Evolutionary conservation across 2,888 invertebrate genomes (phyloP).

Genomic region (Ashinkailepas kermadecensis): DNA sequence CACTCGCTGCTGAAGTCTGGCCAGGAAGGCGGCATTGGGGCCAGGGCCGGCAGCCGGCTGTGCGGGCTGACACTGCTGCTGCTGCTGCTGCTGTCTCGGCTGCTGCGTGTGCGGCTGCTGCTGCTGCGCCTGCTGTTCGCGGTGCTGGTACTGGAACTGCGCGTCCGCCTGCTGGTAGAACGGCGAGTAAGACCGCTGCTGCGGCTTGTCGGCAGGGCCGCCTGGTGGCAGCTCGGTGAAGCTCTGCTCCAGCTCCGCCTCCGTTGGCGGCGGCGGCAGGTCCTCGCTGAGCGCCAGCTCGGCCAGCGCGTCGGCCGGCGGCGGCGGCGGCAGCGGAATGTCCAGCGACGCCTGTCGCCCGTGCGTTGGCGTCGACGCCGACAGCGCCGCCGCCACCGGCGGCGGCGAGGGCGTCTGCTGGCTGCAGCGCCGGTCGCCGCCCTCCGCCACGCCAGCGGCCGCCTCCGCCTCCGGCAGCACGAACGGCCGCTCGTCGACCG

Average conservation of each 20-base stretch:
- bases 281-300: conserved; percentile 32
- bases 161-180: background rate
- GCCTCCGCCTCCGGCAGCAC: conserved; percentile 45
- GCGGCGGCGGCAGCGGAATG: conserved; percentile 72
- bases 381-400: conserved; percentile 52
- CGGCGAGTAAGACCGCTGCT: background rate
- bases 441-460: conserved; percentile 62
- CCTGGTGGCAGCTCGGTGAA: background rate
- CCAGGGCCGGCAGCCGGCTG: background rate
- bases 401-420: background rate
- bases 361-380: conserved; percentile 68
- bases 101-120: too few relatives aligned
- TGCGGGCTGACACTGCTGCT: background rate
- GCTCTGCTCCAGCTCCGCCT: conserved; percentile 26
- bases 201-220: background rate
- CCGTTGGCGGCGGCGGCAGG: conserved; percentile 29
- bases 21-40: background rate
- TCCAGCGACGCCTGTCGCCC: conserved; percentile 81
- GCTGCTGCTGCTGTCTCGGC: too few relatives aligned
- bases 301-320: conserved; percentile 35
- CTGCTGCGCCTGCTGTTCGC: background rate
- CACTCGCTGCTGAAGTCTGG: background rate
- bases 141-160: background rate
- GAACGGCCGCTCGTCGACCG: background rate
- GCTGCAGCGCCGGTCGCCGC: conserved; percentile 61